Conservation (phyloP, 64 coral and sea anemone species). For the Porites australiensis region DNA sequence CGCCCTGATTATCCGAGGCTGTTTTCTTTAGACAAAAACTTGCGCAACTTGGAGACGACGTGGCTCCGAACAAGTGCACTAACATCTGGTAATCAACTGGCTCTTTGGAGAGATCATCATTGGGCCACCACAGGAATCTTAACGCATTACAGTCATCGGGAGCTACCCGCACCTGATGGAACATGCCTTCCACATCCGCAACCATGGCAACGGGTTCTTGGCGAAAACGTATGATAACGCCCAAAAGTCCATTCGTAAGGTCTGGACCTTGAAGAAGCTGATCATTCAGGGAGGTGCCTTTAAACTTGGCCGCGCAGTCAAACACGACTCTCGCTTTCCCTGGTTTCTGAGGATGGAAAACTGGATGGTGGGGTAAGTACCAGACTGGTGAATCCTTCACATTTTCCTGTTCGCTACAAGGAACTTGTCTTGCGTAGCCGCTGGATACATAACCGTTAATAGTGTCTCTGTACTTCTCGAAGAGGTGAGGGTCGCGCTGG, state of each 20-base stretch:
- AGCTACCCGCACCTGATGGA: conserved; percentile 33
- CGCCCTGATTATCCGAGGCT: background rate
- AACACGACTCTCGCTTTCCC: conserved; percentile 42
- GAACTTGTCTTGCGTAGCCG: conserved; percentile 5
- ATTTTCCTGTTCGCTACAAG: background rate
- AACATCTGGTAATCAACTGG: conserved; percentile 28
- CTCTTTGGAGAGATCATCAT: conserved; percentile 19
- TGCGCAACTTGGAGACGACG: conserved; percentile 26
- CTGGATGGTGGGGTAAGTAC: conserved; percentile 47
- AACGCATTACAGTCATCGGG: conserved; percentile 20
- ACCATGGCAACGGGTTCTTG: background rate
- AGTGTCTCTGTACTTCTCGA: background rate
- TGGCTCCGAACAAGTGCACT: conserved; percentile 26
- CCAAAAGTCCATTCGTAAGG: background rate
- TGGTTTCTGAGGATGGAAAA: conserved; percentile 47
- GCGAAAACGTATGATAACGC: background rate
- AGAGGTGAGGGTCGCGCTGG: background rate
- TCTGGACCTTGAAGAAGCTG: conserved; percentile 30
- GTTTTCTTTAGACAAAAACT: conserved; percentile 43
- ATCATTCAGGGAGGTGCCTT: background rate
- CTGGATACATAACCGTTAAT: background rate
- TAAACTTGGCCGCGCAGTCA: conserved; percentile 30
- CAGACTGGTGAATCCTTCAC: background rate
- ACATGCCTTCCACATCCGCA: background rate
- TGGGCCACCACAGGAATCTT: conserved; percentile 45